Evolutionary conservation across 1,140 invertebrate species (phyloP).

Genomic region (Chymomyza costata): DNA sequence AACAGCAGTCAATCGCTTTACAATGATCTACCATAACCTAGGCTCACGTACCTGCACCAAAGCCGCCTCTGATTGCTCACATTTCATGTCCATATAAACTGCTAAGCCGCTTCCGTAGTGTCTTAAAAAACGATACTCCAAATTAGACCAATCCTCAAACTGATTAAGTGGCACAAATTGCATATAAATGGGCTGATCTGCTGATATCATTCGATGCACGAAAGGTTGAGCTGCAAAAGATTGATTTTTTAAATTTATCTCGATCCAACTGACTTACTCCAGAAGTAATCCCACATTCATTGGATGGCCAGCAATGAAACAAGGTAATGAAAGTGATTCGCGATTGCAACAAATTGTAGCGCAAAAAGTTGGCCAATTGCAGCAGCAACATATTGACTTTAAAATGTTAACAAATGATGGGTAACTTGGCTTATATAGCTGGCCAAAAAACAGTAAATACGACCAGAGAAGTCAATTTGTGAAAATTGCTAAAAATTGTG

Average conservation of each 20-base stretch:
- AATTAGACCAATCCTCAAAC: slow-evolving; percentile 20
- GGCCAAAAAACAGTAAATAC: no score
- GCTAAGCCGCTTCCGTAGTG: slow-evolving; percentile 44
- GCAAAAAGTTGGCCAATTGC: slow-evolving; percentile 54
- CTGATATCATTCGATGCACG: slow-evolving; percentile 20
- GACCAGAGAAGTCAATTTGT: no score
- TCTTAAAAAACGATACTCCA: slow-evolving; percentile 40
- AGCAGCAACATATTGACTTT: slow-evolving; percentile 43
- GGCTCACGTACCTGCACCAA: slow-evolving; percentile 46
- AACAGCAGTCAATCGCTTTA: no score
- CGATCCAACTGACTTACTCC: no score
- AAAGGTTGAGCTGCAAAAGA: slow-evolving; percentile 30
- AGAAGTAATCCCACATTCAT: slow-evolving; percentile 36
- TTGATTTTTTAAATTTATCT: background rate
- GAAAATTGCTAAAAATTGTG: no score
- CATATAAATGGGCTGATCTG: slow-evolving; percentile 36
- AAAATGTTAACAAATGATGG: background rate
- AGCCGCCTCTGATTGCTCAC: slow-evolving; percentile 19
- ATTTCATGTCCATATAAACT: slow-evolving; percentile 56
- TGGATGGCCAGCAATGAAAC: slow-evolving; percentile 59
- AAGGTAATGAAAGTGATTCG: slow-evolving; percentile 45
- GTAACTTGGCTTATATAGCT: slow-evolving; percentile 33
- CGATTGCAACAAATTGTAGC: slow-evolving; percentile 49
- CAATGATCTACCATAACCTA: no score
- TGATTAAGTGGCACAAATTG: slow-evolving; percentile 44